Conservation (phyloP, 2,113 vertebrate species). For the Perccottus glenii region DNA sequence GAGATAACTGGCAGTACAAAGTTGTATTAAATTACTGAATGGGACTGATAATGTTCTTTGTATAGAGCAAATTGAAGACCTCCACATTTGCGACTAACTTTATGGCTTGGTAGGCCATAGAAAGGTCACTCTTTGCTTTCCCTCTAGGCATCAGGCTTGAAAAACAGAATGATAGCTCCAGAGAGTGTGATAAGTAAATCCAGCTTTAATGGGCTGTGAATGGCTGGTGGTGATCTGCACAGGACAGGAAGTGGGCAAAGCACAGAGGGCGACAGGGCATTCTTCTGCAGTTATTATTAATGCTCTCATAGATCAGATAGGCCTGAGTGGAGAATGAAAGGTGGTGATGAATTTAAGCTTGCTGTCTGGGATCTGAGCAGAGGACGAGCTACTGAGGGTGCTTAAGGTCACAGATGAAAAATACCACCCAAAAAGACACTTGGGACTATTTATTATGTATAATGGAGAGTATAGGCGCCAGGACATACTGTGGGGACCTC, state of each 20-base stretch:
- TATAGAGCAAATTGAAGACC: constrained; percentile 26
- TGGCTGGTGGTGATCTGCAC: constrained; percentile 72
- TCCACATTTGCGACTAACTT: constrained; percentile 41
- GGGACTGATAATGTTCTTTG: constrained; percentile 13
- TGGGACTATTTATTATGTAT: constrained; percentile 59
- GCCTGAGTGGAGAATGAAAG: constrained; percentile 64
- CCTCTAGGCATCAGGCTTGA: constrained; percentile 71
- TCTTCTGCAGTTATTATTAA: constrained; percentile 77
- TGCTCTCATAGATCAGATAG: constrained; percentile 81
- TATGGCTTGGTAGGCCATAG: constrained; percentile 19
- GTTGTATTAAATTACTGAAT: not conserved
- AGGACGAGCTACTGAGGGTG: constrained; percentile 49
- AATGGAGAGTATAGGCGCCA: constrained; percentile 31
- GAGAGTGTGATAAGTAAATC: constrained; percentile 81
- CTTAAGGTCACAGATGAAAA: constrained; percentile 72
- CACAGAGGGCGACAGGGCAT: constrained; percentile 63
- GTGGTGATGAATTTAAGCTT: constrained; percentile 72
- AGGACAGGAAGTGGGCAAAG: constrained; percentile 50
- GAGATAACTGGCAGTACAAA: too few relatives aligned
- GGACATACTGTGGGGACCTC: constrained; percentile 15
- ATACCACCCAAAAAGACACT: constrained; percentile 51
- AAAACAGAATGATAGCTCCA: constrained; percentile 68
- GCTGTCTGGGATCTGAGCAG: constrained; percentile 57
- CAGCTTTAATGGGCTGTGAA: constrained; percentile 78
- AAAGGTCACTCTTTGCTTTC: constrained; percentile 73